Evolutionary conservation across 2,797 vertebrate genomes (phyloP), one percentile per base, ranked within the genome.

Genomic region (Centropyge bicolor): DNA sequence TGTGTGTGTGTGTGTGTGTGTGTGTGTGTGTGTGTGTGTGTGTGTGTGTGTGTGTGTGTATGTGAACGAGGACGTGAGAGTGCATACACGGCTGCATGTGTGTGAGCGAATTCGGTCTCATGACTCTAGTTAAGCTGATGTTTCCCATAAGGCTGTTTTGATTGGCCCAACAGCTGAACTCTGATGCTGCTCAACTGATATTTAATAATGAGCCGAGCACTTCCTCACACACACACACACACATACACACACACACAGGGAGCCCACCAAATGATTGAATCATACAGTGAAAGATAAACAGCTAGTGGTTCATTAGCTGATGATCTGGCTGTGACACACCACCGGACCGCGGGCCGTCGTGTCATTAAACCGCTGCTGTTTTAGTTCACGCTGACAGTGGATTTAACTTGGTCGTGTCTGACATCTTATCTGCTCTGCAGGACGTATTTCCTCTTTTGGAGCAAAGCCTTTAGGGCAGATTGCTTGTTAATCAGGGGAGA

Each of bases 81-180:
- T 57, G 51, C 65, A 52, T 31, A 46, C 19, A 49, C 7, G 12
- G 14, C 49, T 48, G 65, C n/a, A 31, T 71, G 78, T 71, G 76
- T 41, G 80, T 19, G 64, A 45, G 75, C 70, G 62, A 55, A 64
- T 83, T 65, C 74, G 71, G 85, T 91, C 91, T 88, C 86, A 89
- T 93, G 90, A 92, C 83, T 92, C 52, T 79, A 76, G 81, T 92
- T 91, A 89, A 80, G 76, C 77, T 88, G 88, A 90, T 76, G 88
- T 87, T 83, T 88, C 89, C 78, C 86, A 31, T 70, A 8, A 65
- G 85, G 83, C 81, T 83, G 74, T 89, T 93, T 92, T 90, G 82
- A 89, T 90, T 91, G 90, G 89, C 88, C 89, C 90, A 87, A 70
- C 82, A 84, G 87, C 80, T 94, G 88, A 93, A 93, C 91, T 91